A percentile compares a stretch with the other conserved stretches of the same genome.
Evolutionary conservation across 2,113 vertebrate species (phyloP).

Genomic region (Ptyas mucosa): DNA sequence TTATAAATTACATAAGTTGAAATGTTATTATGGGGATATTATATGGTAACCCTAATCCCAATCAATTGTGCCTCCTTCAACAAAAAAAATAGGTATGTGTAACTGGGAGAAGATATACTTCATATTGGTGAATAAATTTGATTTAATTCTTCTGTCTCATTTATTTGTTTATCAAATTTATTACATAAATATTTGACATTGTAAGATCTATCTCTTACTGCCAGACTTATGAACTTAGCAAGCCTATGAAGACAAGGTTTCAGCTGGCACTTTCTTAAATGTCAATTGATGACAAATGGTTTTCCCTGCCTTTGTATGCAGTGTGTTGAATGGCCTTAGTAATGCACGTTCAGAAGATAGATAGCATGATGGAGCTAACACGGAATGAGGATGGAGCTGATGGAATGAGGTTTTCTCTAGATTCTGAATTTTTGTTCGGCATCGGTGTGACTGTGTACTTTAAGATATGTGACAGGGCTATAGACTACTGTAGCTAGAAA

Average conservation of each 20-base stretch:
- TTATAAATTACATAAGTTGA: neutral
- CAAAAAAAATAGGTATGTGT: neutral
- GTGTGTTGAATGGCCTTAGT: slow-evolving; percentile 10
- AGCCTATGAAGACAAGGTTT: slow-evolving; percentile 1
- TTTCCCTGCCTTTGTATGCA: neutral
- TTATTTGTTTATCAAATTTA: neutral
- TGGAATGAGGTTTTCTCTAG: neutral
- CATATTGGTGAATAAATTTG: neutral
- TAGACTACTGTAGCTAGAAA: slow-evolving; percentile 49
- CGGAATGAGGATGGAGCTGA: neutral
- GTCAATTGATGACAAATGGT: neutral
- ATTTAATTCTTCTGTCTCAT: neutral
- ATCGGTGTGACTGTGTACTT: slow-evolving; percentile 36
- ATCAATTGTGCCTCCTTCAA: neutral
- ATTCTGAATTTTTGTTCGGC: slow-evolving; percentile 42
- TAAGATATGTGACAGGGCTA: slow-evolving; percentile 45
- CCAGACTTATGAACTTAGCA: neutral
- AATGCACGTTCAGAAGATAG: neutral
- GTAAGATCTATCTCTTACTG: neutral
- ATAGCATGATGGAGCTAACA: neutral
- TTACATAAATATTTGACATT: neutral
- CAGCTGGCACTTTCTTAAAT: slow-evolving; percentile 29
- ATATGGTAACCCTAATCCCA: neutral
- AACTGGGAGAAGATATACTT: neutral
- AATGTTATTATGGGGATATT: neutral